A percentile compares a stretch with the other conserved stretches of the same genome.
These are phyloP conservation scores for Agrochola litura DNA, from an alignment of 2,888 invertebrate species.

Conservation along the genomic window DNA sequence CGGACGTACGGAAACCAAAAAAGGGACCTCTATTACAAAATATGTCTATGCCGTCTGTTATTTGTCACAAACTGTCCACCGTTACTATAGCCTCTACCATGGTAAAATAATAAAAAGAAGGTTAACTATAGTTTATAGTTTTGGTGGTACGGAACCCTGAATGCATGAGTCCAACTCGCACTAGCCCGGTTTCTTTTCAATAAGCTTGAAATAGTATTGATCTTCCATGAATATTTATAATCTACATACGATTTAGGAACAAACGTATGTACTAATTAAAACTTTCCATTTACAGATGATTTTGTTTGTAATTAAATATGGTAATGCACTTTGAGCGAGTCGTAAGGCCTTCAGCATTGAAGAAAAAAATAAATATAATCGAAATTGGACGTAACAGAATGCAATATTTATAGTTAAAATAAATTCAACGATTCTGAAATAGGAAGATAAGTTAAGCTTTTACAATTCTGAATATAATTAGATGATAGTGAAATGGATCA, in stretches of 20 bases:
- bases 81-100: neutral
- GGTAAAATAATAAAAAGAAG: neutral
- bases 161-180: neutral
- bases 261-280: slow-evolving; percentile 52
- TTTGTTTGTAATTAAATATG: slow-evolving; percentile 62
- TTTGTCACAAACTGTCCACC: neutral
- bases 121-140: neutral
- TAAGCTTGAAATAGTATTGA: slow-evolving; percentile 39
- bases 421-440: slow-evolving; percentile 26
- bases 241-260: slow-evolving; percentile 34
- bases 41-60: no score
- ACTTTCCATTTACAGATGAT: slow-evolving; percentile 28
- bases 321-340: slow-evolving; percentile 31
- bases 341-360: slow-evolving; percentile 1
- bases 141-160: neutral
- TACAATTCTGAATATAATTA: no score
- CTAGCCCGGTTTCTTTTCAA: slow-evolving; percentile 13
- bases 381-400: slow-evolving; percentile 20
- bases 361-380: slow-evolving; percentile 44
- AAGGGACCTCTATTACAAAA: no score
- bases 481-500: neutral
- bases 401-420: slow-evolving; percentile 16
- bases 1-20: no score
- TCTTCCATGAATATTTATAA: slow-evolving; percentile 57
- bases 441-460: neutral